Evolutionary conservation across 2,797 vertebrate species (phyloP).

Genomic region (Chromobotia macracanthus): DNA sequence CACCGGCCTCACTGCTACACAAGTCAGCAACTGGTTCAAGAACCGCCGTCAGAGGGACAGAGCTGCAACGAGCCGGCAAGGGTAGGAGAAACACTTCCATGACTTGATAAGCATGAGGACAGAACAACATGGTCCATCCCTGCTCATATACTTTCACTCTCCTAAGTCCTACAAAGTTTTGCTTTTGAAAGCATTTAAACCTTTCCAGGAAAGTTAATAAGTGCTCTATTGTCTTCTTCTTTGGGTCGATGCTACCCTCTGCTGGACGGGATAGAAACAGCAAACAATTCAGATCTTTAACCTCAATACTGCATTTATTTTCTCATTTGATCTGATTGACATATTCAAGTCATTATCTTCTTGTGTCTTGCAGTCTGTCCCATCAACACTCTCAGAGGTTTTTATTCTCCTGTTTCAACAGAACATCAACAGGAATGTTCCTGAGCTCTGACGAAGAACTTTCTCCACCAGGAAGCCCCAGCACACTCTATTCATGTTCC

Average conservation of each 20-base stretch:
- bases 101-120: not conserved
- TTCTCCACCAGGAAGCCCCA: slow-evolving; percentile 64
- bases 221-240: not conserved
- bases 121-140: not conserved
- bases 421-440: slow-evolving; percentile 47
- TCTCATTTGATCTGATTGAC: not conserved
- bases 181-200: not conserved
- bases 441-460: slow-evolving; percentile 65
- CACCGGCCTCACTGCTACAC: slow-evolving; percentile 67
- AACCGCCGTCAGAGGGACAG: slow-evolving; percentile 70
- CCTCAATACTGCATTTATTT: not conserved
- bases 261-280: slow-evolving; percentile 1
- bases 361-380: not conserved
- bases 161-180: not conserved
- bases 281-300: not conserved
- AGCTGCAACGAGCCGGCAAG: slow-evolving; percentile 56
- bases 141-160: not conserved
- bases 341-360: not conserved
- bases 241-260: slow-evolving; percentile 17
- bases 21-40: slow-evolving; percentile 76
- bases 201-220: not conserved
- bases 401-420: slow-evolving; percentile 15
- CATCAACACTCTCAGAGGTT: not conserved
- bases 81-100: slow-evolving; percentile 47
- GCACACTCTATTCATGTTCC: slow-evolving; percentile 15